These are phyloP conservation scores for Mionectes macconnelli DNA, from an alignment of 2,113 vertebrate species.

Conservation along the genomic window DNA sequence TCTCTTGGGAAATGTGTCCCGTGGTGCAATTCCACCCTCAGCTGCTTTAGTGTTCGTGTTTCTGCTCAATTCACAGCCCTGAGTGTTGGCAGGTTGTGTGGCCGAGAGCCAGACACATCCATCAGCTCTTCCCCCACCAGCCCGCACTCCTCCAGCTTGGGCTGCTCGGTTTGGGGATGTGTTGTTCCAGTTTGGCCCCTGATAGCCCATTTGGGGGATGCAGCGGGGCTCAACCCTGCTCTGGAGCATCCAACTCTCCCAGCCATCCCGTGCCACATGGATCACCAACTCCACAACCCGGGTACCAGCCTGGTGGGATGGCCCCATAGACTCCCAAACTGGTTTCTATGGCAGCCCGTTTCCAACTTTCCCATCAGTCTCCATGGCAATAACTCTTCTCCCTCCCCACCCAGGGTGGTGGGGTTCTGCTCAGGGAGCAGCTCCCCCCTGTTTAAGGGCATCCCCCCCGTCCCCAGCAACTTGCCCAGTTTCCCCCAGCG, in stretches of 20 bases:
- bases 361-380: background rate
- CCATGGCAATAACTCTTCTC: background rate
- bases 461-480: background rate
- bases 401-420: background rate
- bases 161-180: fast-evolving
- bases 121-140: background rate
- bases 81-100: background rate
- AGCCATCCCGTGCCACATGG: background rate
- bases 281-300: fast-evolving
- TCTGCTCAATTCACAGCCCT: background rate
- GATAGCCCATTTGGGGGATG: background rate
- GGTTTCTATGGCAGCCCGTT: background rate
- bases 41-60: fast-evolving
- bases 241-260: fast-evolving
- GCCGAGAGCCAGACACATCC: background rate
- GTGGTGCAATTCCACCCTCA: background rate
- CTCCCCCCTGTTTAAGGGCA: background rate
- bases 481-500: background rate
- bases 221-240: background rate
- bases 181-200: background rate
- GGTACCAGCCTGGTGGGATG: background rate
- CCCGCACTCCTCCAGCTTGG: fast-evolving
- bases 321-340: background rate
- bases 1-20: background rate
- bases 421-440: background rate